A percentile compares a stretch with the other conserved stretches of the same genome.
These are phyloP conservation scores for Pterophyllum scalare DNA, from an alignment of 2,113 vertebrate species.

Conservation along the genomic window DNA sequence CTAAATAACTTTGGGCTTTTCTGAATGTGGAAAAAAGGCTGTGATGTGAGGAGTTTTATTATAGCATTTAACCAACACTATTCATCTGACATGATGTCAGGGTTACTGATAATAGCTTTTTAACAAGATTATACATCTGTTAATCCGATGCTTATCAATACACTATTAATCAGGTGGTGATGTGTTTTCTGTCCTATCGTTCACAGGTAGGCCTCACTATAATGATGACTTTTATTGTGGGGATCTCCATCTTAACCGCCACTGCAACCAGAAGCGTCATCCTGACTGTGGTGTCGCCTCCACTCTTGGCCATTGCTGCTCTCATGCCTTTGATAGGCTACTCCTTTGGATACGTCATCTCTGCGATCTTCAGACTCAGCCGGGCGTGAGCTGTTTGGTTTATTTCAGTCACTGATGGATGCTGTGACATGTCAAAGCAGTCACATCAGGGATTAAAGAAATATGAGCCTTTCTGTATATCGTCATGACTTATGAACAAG, in stretches of 20 bases:
- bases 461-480: background rate
- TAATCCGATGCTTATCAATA: background rate
- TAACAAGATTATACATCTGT: background rate
- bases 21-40: too few species aligned
- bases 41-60: too few species aligned
- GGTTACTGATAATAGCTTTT: background rate
- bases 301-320: conserved; percentile 75
- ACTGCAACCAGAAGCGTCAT: conserved; percentile 54
- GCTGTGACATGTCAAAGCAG: background rate
- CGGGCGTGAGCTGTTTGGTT: conserved; percentile 69
- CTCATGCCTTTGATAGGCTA: conserved; percentile 86
- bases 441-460: background rate
- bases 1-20: too few species aligned
- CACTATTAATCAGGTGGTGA: background rate
- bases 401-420: background rate
- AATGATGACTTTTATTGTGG: conserved; percentile 53
- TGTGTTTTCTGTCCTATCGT: background rate
- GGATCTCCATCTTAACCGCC: conserved; percentile 34
- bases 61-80: background rate
- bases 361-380: conserved; percentile 78
- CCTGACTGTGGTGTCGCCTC: conserved; percentile 66
- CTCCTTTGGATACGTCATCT: conserved; percentile 81
- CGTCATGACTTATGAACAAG: background rate
- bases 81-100: background rate
- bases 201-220: conserved; percentile 75